These are phyloP conservation scores for Morone chrysops DNA, from an alignment of 2,113 vertebrate species.

Conservation along the genomic window DNA sequence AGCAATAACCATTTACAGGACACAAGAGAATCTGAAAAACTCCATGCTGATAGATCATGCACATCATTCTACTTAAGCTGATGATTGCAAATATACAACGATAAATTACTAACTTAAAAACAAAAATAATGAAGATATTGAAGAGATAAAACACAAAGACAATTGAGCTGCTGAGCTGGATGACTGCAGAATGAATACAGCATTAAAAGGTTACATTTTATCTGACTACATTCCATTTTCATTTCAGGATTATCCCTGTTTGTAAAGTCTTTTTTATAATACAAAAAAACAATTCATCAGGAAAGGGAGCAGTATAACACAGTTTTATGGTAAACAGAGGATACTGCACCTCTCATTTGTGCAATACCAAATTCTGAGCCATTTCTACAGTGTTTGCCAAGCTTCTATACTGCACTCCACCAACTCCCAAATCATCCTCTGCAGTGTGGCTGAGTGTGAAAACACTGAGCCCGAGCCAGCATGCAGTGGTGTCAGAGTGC, in stretches of 20 bases:
- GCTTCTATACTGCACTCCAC: background rate
- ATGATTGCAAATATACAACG: background rate
- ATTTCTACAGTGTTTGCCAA: background rate
- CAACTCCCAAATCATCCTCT: background rate
- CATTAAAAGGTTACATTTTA: background rate
- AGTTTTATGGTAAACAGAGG: background rate
- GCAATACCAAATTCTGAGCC: background rate
- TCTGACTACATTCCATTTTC: background rate
- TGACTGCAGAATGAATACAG: background rate
- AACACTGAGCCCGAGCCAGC: background rate
- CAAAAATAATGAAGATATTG: background rate
- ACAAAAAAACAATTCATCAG: background rate
- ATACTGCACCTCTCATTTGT: background rate
- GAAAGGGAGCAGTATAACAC: too few relatives aligned
- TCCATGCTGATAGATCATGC: background rate
- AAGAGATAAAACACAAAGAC: background rate
- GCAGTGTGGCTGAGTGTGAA: slow-evolving; percentile 11
- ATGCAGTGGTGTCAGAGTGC: background rate
- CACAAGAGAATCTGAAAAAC: background rate
- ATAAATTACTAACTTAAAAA: background rate
- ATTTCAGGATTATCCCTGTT: background rate
- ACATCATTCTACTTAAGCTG: background rate
- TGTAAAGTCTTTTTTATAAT: background rate
- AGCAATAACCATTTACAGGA: background rate
- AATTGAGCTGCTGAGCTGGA: background rate